These are phyloP conservation scores for Eptatretus burgeri DNA, from an alignment of 2,113 vertebrate species.

Conservation along the genomic window DNA sequence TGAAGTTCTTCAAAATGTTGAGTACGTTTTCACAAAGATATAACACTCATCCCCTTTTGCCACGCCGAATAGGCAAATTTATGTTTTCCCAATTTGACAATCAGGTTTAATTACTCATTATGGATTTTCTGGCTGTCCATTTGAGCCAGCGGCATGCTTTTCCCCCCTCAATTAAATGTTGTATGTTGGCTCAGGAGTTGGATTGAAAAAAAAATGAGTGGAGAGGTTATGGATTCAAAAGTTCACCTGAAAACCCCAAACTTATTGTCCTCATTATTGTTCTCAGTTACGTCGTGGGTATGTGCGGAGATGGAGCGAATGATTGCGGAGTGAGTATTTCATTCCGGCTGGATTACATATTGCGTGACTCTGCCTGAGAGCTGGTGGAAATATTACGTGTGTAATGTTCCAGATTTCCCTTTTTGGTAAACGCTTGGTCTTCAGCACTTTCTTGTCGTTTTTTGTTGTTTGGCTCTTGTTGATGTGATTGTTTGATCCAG, in stretches of 20 bases:
- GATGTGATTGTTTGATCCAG: no score
- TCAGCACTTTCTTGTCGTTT: no score
- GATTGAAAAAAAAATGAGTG: not conserved
- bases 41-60: no score
- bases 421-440: no score
- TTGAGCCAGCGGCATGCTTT: not conserved
- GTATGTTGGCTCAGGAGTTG: not conserved
- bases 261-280: conserved; percentile 12
- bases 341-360: no score
- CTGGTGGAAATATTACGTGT: no score
- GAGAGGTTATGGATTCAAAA: not conserved
- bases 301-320: conserved; percentile 92
- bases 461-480: no score
- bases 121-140: not conserved
- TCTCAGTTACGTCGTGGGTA: conserved; percentile 69
- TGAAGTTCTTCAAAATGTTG: conserved; percentile 65
- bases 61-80: no score
- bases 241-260: not conserved
- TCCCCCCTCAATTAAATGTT: not conserved
- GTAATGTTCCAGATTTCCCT: no score
- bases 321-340: conserved; percentile 56
- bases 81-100: not conserved
- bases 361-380: no score
- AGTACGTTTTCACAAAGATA: conserved; percentile 20
- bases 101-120: not conserved